Evolutionary conservation across 2,888 invertebrate genomes (phyloP), one percentile per base, ranked within the genome.

Genomic region (Patella depressa): DNA sequence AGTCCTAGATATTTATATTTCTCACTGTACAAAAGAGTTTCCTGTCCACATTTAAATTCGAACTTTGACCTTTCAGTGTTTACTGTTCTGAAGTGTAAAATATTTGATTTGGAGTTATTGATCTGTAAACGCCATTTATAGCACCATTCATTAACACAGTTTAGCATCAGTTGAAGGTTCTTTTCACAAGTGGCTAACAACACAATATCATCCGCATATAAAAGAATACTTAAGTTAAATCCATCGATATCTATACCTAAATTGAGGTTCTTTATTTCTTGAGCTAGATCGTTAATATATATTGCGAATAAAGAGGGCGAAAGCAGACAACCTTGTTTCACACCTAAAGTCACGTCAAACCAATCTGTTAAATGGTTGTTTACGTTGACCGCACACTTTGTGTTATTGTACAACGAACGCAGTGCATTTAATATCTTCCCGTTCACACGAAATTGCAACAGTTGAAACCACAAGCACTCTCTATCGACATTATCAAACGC

Each of bases 281-380:
- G n/a, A 15, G 70, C 14, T 29, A 75, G 75, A 14, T 70, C 75
- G 34, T 75, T 59, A 19, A 59, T 59, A 19, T 59, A 59, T 17
- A 59, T 57, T 17, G 57, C 14, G 17, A 57, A 57, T 57, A 57
- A 57, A n/a, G 59, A n/a, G 17, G 14, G 9, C n/a, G 59, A 59
- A n/a, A 59, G 19, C 17, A 59, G 59, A 59, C 59, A 59, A 19
- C 59, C 59, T 59, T 59, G 59, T 59, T 59, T 59, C 59, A 59
- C 59, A 59, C 59, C 59, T n/a, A 19, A 59, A 19, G n/a, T 19
- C 17, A 59, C 59, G 7, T 59, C n/a, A 19, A 59, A 59, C 59
- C 59, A 59, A 17, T 17, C n/a, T 17, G 59, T 59, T 59, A 59
- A 19, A n/a, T 59, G n/a, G 19, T 59, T 19, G 19, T 59, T 59